These are phyloP conservation scores for Drosophila bifasciata DNA, from an alignment of 1,140 invertebrate species.

Conservation along the genomic window DNA sequence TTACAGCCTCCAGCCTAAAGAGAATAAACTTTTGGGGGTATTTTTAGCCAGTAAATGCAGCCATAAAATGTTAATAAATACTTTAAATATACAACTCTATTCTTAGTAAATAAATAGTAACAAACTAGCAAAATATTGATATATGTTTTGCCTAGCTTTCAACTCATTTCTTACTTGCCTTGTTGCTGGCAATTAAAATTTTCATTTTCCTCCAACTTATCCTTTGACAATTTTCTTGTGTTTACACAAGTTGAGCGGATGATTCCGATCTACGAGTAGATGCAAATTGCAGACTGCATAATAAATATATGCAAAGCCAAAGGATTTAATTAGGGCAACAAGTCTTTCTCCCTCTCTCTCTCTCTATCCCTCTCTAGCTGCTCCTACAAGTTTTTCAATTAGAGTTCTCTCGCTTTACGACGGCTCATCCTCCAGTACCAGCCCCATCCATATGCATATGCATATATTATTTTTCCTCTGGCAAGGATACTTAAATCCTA, in stretches of 20 bases:
- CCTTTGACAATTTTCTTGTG: not conserved
- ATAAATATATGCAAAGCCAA: constrained; percentile 9
- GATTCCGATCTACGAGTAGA: not conserved
- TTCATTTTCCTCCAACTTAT: no score
- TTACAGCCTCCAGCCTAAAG: no score
- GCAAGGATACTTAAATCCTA: constrained; percentile 39
- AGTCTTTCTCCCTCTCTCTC: not conserved
- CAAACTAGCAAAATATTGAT: no score
- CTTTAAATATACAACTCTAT: no score
- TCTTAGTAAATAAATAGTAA: no score
- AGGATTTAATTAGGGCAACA: constrained; percentile 25
- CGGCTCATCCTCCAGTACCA: constrained; percentile 21
- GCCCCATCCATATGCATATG: constrained; percentile 29
- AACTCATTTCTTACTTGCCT: no score
- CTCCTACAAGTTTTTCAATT: constrained; percentile 46
- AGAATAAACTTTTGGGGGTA: no score
- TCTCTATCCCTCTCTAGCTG: no score
- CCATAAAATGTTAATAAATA: no score
- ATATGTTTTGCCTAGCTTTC: no score
- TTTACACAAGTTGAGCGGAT: not conserved
- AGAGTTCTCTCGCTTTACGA: constrained; percentile 6
- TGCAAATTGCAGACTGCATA: constrained; percentile 16
- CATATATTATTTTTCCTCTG: constrained; percentile 25
- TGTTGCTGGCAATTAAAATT: no score
- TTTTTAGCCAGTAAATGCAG: no score